phyloP scores from a whole-genome alignment of 2,888 invertebrate genomes.

The Pachliopta kotzebuea region DNA sequence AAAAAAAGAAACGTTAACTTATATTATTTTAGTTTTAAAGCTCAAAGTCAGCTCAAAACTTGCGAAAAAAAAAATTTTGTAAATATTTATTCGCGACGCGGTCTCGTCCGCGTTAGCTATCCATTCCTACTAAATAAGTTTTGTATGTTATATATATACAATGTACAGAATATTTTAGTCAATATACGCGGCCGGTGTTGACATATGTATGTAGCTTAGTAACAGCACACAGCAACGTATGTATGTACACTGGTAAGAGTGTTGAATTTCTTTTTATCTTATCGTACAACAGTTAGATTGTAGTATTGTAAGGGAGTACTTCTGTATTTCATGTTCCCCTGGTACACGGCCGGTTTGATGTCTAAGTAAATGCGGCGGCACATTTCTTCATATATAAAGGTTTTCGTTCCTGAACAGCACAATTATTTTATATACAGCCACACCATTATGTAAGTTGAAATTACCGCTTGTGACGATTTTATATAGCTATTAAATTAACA shows the following conservation, averaged over 20 bases:
- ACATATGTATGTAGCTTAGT: neutral
- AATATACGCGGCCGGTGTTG: slow-evolving; percentile 35
- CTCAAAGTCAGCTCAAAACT: slow-evolving; percentile 77
- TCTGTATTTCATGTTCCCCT: slow-evolving; percentile 7
- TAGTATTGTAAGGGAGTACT: neutral
- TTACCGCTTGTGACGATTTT: slow-evolving; percentile 10
- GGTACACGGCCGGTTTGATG: neutral
- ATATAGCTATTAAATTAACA: neutral
- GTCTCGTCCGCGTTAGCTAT: slow-evolving; percentile 38
- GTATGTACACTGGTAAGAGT: neutral
- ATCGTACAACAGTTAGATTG: slow-evolving; percentile 4
- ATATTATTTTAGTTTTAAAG: slow-evolving; percentile 66
- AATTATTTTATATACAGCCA: slow-evolving; percentile 20
- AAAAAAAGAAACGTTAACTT: slow-evolving; percentile 40
- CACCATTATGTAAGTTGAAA: slow-evolving; percentile 2
- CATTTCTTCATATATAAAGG: neutral
- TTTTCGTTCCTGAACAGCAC: slow-evolving; percentile 29
- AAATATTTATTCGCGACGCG: slow-evolving; percentile 54
- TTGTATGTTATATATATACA: slow-evolving; percentile 49
- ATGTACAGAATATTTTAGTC: slow-evolving; percentile 49
- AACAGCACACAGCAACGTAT: neutral
- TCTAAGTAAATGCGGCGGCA: neutral
- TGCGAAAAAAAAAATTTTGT: slow-evolving; percentile 46
- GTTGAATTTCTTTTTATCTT: slow-evolving; percentile 3
- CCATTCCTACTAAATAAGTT: slow-evolving; percentile 65